These are phyloP conservation scores for Candoia aspera DNA, from an alignment of 2,113 vertebrate genomes.

Conservation along the genomic window DNA sequence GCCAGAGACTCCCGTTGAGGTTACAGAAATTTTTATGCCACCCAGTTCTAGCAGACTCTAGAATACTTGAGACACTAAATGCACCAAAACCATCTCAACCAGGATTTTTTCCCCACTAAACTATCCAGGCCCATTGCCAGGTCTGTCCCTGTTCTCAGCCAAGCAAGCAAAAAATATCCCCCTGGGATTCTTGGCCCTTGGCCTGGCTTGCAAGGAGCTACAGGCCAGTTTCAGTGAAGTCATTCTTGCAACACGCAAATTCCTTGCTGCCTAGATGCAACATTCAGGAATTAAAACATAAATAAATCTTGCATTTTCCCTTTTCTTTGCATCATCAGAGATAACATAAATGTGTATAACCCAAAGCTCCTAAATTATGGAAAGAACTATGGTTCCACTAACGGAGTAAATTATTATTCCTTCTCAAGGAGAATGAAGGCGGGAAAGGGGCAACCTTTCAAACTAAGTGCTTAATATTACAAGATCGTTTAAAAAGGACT, in stretches of 20 bases:
- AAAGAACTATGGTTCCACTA: background rate
- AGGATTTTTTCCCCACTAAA: too few relatives aligned
- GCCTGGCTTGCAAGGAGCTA: too few relatives aligned
- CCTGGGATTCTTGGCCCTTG: too few relatives aligned
- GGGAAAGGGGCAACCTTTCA: background rate
- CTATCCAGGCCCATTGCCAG: too few relatives aligned
- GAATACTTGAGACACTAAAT: background rate
- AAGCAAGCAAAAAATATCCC: too few relatives aligned
- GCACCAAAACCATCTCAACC: too few relatives aligned
- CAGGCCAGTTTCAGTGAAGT: too few relatives aligned
- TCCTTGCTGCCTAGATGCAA: background rate
- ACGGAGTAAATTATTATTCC: background rate
- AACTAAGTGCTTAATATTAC: background rate
- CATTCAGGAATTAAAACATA: background rate
- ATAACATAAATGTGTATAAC: background rate
- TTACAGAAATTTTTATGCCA: too few relatives aligned
- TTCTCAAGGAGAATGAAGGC: background rate
- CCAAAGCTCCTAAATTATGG: background rate
- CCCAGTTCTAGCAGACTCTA: background rate
- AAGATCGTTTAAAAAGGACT: background rate
- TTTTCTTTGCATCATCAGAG: background rate
- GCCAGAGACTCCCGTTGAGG: too few relatives aligned
- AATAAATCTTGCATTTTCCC: background rate
- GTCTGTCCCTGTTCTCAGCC: too few relatives aligned
- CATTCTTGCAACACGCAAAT: background rate